Evolutionary conservation across 2,113 vertebrate species (phyloP).

Genomic region (Nanger granti): DNA sequence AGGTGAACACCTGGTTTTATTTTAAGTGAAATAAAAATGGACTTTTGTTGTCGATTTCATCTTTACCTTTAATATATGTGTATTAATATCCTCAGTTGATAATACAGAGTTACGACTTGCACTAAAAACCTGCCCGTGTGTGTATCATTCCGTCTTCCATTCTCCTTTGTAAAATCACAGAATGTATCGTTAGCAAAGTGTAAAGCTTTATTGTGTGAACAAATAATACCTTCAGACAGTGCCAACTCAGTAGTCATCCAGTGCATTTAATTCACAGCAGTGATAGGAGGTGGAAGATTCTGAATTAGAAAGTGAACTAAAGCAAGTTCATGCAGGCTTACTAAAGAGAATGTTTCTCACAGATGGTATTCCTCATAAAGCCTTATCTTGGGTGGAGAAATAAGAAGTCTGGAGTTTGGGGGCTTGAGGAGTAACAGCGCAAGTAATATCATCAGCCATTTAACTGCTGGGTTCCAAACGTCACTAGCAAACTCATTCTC

Average conservation of each 20-base stretch:
- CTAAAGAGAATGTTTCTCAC: neutral
- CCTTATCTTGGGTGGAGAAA: neutral
- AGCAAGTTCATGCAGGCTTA: neutral
- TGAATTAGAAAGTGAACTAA: constrained; percentile 5
- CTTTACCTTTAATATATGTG: neutral
- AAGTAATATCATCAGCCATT: neutral
- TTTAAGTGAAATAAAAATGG: constrained; percentile 11
- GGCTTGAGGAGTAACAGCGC: neutral
- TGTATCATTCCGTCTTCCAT: neutral
- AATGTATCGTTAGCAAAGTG: neutral
- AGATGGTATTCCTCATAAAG: neutral
- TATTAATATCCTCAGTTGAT: neutral
- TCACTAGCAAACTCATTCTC: neutral
- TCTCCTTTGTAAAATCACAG: neutral
- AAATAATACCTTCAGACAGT: neutral
- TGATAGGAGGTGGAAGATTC: neutral
- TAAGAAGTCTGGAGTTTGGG: neutral
- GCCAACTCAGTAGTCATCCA: neutral
- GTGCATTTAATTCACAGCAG: neutral
- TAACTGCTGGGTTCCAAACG: neutral
- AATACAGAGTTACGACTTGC: neutral
- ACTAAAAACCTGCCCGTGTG: neutral
- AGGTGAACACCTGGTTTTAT: neutral
- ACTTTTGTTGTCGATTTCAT: neutral
- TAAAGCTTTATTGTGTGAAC: neutral